Conservation (phyloP, 2,113 vertebrate species). For the Rhipidura dahli region DNA sequence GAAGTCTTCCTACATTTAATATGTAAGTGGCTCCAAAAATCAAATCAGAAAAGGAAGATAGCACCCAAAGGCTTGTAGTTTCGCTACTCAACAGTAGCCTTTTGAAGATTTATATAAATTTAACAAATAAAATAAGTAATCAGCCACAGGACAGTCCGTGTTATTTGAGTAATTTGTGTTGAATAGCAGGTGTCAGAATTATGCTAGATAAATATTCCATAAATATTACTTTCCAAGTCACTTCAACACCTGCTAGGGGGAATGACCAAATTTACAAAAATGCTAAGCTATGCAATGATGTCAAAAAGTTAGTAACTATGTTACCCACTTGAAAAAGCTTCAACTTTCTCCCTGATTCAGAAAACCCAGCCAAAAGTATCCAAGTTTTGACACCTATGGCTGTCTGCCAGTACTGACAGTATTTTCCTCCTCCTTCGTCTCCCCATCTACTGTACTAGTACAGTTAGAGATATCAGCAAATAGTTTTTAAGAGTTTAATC, state of each 20-base stretch:
- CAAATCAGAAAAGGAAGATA: not conserved
- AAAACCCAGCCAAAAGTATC: not conserved
- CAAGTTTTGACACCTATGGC: not conserved
- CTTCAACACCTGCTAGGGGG: not conserved
- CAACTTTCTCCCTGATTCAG: not conserved
- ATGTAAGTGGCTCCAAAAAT: not conserved
- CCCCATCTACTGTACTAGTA: not conserved
- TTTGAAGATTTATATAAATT: not conserved
- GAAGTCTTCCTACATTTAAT: not conserved
- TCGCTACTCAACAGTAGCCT: not conserved
- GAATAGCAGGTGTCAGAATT: not conserved
- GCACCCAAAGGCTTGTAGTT: not conserved
- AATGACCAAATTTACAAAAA: not conserved
- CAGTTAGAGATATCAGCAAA: not conserved
- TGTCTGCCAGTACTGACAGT: not conserved
- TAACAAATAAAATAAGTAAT: not conserved
- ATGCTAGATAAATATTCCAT: not conserved
- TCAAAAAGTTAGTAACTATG: not conserved
- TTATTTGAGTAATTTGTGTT: not conserved
- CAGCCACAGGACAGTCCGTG: not conserved
- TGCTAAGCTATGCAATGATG: not conserved
- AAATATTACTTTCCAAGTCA: not conserved
- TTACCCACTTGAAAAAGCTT: not conserved
- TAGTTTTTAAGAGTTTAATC: not conserved
- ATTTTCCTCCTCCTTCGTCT: not conserved